phyloP scores from a whole-genome alignment of 2,113 vertebrate genomes.

The Polypterus bichir region DNA sequence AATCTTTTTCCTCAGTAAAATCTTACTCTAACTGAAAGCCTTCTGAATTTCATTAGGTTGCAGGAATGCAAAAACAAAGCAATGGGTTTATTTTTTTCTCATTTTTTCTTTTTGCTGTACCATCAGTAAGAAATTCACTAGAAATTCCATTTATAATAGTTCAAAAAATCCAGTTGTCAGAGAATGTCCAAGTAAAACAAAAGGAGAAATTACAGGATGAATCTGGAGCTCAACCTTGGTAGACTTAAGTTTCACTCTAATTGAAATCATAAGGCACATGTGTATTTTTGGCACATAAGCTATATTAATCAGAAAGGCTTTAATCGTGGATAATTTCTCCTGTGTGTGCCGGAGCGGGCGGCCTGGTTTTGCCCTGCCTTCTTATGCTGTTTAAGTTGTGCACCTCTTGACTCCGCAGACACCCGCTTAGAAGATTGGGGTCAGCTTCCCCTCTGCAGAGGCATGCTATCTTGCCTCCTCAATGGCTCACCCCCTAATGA shows the following conservation, averaged over 20 bases:
- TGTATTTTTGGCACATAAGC: conserved; percentile 62
- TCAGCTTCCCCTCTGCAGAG: conserved; percentile 40
- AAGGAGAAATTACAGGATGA: conserved; percentile 52
- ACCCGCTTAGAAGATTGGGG: conserved; percentile 54
- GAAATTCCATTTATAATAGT: conserved; percentile 34
- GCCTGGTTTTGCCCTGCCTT: conserved; percentile 38
- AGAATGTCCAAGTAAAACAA: conserved; percentile 69
- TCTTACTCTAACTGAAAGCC: conserved; percentile 41
- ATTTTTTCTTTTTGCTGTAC: conserved; percentile 6
- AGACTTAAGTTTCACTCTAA: conserved; percentile 73
- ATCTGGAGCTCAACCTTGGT: conserved; percentile 54
- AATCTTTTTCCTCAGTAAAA: conserved; percentile 39
- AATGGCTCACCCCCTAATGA: conserved; percentile 45
- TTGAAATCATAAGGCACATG: conserved; percentile 74
- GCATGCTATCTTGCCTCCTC: conserved; percentile 32
- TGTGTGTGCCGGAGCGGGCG: conserved; percentile 48
- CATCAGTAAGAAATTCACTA: conserved; percentile 32
- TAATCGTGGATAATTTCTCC: conserved; percentile 59
- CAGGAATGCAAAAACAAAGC: conserved; percentile 30
- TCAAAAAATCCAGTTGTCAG: conserved; percentile 46
- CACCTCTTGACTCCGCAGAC: conserved; percentile 71
- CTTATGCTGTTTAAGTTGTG: conserved; percentile 48
- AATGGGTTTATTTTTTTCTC: conserved; percentile 20
- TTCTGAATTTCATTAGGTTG: conserved; percentile 31
- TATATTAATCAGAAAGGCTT: conserved; percentile 70